Percentiles rank a stretch among this genome's conserved stretches.
phyloP scores from a whole-genome alignment of 2,888 invertebrate genomes.

The Lithophane semibrunnea region DNA sequence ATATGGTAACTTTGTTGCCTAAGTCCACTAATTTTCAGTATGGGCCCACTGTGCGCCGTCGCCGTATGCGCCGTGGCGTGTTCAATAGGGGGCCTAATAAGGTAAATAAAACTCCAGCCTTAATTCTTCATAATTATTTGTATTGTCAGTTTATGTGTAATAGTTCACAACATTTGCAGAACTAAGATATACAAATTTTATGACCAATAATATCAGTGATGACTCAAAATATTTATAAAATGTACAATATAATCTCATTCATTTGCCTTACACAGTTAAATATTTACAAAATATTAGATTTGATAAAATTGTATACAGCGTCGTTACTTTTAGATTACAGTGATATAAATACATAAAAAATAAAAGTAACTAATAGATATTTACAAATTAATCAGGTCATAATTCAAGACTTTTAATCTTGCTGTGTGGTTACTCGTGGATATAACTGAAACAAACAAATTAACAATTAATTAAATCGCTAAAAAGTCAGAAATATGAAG shows the following conservation, averaged over 20 bases:
- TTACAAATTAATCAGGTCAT: conserved; percentile 86
- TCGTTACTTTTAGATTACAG: conserved; percentile 86
- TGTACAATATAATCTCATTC: conserved; percentile 91
- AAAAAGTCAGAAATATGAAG: no score
- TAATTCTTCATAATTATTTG: conserved; percentile 84
- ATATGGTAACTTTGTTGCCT: no score
- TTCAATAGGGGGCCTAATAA: neutral
- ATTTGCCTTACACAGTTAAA: conserved; percentile 86
- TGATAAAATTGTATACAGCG: conserved; percentile 90
- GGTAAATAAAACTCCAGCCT: conserved; percentile 59
- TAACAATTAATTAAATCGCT: neutral
- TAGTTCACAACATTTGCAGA: conserved; percentile 89
- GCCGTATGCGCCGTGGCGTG: neutral
- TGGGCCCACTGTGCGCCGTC: no score
- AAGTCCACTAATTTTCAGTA: no score
- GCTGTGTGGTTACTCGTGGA: conserved; percentile 91
- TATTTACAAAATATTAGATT: conserved; percentile 90
- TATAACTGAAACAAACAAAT: conserved; percentile 89
- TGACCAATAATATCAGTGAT: conserved; percentile 85
- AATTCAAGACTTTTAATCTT: conserved; percentile 81
- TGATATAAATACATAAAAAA: conserved; percentile 90
- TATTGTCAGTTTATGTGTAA: conserved; percentile 90
- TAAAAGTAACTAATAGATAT: conserved; percentile 86
- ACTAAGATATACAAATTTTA: conserved; percentile 88
- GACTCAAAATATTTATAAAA: conserved; percentile 89